Percentiles rank a stretch among this genome's conserved stretches.
Conservation (phyloP, 2,113 vertebrate species). For the Chionodraco myersi region DNA sequence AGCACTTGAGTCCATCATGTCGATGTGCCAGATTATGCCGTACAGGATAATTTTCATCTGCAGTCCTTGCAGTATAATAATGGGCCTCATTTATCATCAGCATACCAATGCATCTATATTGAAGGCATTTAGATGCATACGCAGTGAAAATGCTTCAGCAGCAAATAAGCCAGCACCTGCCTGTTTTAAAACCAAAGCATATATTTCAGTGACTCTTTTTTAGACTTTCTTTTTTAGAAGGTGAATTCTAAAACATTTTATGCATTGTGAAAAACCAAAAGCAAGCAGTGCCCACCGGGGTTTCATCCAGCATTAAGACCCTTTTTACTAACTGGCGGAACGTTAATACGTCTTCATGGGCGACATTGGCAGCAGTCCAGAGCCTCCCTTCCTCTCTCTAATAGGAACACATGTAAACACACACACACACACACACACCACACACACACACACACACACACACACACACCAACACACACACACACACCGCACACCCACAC, state of each 20-base stretch:
- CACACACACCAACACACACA: background rate
- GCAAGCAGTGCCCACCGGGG: background rate
- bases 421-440: too few species aligned
- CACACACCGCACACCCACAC: background rate
- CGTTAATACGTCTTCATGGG: conserved; percentile 10
- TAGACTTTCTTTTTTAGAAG: background rate
- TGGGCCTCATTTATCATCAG: conserved; percentile 42
- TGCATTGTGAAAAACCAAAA: conserved; percentile 5
- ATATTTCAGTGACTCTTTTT: conserved; percentile 18
- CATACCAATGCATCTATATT: conserved; percentile 18
- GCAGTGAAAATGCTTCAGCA: conserved; percentile 2
- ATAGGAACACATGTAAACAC: too few species aligned
- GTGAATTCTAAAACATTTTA: conserved; percentile 22
- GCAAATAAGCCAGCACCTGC: conserved; percentile 8
- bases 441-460: background rate
- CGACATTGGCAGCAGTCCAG: conserved; percentile 9
- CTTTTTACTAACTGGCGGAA: background rate
- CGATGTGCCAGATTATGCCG: too few species aligned
- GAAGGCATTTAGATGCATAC: conserved; percentile 13
- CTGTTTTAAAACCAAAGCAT: conserved; percentile 23
- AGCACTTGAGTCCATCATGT: too few species aligned
- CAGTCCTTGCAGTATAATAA: background rate
- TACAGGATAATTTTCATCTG: too few species aligned
- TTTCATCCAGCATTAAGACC: background rate
- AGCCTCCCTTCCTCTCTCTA: conserved; percentile 2